phyloP scores from a whole-genome alignment of 92 coral and sea anemone genomes.

The Plumapathes pennacea region DNA sequence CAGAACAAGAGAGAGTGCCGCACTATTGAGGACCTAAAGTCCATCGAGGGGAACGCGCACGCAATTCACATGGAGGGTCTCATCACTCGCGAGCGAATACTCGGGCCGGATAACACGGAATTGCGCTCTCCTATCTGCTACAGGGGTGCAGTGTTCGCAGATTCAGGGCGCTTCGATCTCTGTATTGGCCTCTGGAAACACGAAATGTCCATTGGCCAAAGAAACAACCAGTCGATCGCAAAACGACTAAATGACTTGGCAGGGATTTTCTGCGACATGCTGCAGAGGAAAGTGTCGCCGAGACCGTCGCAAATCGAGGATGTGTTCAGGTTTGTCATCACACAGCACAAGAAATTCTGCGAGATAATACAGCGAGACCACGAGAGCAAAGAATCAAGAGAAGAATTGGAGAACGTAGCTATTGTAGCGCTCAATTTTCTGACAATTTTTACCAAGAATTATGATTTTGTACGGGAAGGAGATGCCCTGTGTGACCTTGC shows the following conservation, averaged over 20 bases:
- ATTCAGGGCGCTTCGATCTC: slow-evolving; percentile 79
- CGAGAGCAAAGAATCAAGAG: slow-evolving; percentile 30
- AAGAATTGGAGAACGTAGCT: slow-evolving; percentile 65
- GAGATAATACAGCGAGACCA: slow-evolving; percentile 43
- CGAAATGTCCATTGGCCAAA: slow-evolving; percentile 83
- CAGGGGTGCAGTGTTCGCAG: slow-evolving; percentile 90
- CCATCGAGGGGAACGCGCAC: slow-evolving; percentile 50
- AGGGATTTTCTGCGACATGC: slow-evolving; percentile 84
- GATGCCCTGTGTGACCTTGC: slow-evolving; percentile 21
- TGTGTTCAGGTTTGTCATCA: slow-evolving; percentile 56
- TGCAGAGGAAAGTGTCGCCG: slow-evolving; percentile 64
- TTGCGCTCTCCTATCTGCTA: slow-evolving; percentile 76
- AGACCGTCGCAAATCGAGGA: slow-evolving; percentile 50
- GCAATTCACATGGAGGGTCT: slow-evolving; percentile 84
- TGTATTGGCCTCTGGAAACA: slow-evolving; percentile 85
- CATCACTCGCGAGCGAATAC: slow-evolving; percentile 73
- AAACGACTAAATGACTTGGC: slow-evolving; percentile 81
- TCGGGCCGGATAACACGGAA: slow-evolving; percentile 66
- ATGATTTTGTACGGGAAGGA: slow-evolving; percentile 45
- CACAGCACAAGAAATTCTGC: slow-evolving; percentile 57
- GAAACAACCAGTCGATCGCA: slow-evolving; percentile 59
- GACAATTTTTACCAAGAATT: slow-evolving; percentile 60
- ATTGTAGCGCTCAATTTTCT: slow-evolving; percentile 67
- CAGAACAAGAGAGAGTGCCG: slow-evolving; percentile 70
- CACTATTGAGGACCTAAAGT: slow-evolving; percentile 45